Percentiles rank a stretch among this genome's conserved stretches.
These are phyloP conservation scores for Rhinichthys klamathensis DNA, from an alignment of 2,113 vertebrate species.

Conservation along the genomic window DNA sequence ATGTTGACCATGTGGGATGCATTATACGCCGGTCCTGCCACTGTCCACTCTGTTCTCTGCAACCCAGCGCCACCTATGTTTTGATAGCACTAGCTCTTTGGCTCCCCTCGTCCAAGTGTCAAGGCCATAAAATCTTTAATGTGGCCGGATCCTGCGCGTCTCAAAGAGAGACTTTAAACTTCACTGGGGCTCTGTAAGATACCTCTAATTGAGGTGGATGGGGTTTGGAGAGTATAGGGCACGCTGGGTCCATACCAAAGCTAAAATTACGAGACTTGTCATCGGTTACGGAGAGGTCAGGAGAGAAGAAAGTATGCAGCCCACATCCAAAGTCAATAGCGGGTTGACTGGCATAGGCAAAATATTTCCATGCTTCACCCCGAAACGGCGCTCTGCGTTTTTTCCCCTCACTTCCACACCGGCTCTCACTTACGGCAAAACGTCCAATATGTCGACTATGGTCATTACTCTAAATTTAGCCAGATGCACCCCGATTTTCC, in stretches of 20 bases:
- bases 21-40: slow-evolving; percentile 56
- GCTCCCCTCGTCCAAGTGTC: slow-evolving; percentile 34
- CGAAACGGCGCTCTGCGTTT: slow-evolving; percentile 45
- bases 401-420: slow-evolving; percentile 56
- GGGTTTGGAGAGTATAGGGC: slow-evolving; percentile 31
- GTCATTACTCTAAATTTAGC: slow-evolving; percentile 61
- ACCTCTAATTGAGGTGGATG: slow-evolving; percentile 49
- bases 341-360: slow-evolving; percentile 48
- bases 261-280: slow-evolving; percentile 49
- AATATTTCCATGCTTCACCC: slow-evolving; percentile 59
- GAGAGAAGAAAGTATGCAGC: slow-evolving; percentile 57
- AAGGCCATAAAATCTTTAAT: slow-evolving; percentile 38
- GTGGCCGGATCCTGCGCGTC: slow-evolving; percentile 1
- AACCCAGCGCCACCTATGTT: slow-evolving; percentile 30
- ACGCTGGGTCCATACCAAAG: slow-evolving; percentile 42
- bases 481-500: slow-evolving; percentile 62
- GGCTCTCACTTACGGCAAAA: slow-evolving; percentile 44
- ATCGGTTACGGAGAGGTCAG: slow-evolving; percentile 42
- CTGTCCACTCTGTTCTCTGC: slow-evolving; percentile 55
- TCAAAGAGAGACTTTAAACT: slow-evolving; percentile 23
- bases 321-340: slow-evolving; percentile 62
- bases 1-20: slow-evolving; percentile 58
- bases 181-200: slow-evolving; percentile 16
- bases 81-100: slow-evolving; percentile 40
- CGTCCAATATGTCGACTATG: slow-evolving; percentile 53